These are phyloP conservation scores for Metopia argyrocephala DNA, from an alignment of 2,888 invertebrate species.

Conservation along the genomic window DNA sequence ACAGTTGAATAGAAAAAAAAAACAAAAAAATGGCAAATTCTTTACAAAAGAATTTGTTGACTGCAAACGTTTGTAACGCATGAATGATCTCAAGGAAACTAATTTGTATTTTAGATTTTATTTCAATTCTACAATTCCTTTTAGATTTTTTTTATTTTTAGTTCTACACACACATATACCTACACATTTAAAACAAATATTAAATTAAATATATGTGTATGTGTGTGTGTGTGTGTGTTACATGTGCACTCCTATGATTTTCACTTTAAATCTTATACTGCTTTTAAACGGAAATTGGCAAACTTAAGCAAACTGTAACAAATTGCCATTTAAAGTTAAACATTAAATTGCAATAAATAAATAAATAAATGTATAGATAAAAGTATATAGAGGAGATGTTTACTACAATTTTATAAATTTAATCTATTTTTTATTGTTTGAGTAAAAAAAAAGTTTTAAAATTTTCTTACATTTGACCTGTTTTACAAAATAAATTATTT, in stretches of 20 bases:
- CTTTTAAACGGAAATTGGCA: constrained; percentile 5
- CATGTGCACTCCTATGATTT: neutral
- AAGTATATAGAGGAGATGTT: too few species aligned
- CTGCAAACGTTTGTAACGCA: constrained; percentile 51
- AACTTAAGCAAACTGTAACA: constrained; percentile 36
- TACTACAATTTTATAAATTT: neutral
- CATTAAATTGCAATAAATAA: neutral
- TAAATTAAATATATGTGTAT: neutral
- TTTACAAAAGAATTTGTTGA: constrained; percentile 31
- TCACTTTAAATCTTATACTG: constrained; percentile 10
- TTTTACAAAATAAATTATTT: neutral
- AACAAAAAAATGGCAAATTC: too few species aligned
- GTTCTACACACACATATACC: neutral
- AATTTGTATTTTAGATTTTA: constrained; percentile 35
- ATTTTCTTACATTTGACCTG: neutral
- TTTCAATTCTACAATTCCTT: neutral
- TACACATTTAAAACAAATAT: neutral
- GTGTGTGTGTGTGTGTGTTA: neutral
- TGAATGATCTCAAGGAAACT: constrained; percentile 51
- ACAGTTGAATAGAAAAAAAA: too few species aligned
- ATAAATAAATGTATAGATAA: neutral
- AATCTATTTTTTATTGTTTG: neutral
- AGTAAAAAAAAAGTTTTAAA: neutral
- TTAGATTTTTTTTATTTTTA: neutral
- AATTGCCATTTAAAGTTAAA: constrained; percentile 16